These are phyloP conservation scores for Epinephelus lanceolatus DNA, from an alignment of 2,113 vertebrate species.

Conservation along the genomic window DNA sequence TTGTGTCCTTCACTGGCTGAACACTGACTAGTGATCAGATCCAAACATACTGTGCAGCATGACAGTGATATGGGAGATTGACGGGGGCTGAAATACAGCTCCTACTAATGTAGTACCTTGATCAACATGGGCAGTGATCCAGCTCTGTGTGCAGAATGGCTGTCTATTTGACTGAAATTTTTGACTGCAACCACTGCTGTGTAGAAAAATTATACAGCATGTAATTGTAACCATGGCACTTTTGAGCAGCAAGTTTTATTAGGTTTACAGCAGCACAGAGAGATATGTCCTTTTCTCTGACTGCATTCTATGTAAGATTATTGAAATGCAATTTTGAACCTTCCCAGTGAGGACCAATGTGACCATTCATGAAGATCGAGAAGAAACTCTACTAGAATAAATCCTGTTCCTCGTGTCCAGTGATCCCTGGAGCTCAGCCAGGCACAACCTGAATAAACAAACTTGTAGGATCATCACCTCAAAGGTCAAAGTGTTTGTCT, in stretches of 20 bases:
- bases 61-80: neutral
- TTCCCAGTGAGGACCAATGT: neutral
- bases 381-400: neutral
- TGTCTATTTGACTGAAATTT: neutral
- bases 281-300: neutral
- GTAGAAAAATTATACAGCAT: neutral
- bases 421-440: neutral
- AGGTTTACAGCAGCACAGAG: neutral
- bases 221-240: neutral
- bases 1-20: neutral
- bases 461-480: neutral
- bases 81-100: conserved; percentile 7
- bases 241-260: neutral
- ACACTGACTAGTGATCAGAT: neutral
- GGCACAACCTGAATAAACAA: neutral
- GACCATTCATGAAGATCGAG: neutral
- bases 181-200: neutral
- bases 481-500: neutral
- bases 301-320: neutral
- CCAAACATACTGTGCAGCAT: neutral
- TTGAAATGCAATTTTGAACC: neutral
- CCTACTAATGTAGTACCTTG: neutral
- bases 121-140: neutral
- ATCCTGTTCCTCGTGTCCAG: neutral
- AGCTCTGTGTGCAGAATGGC: neutral